A percentile compares a stretch with the other conserved stretches of the same genome.
These are phyloP conservation scores for Neodiprion pinetum DNA, from an alignment of 1,140 invertebrate species.

Conservation along the genomic window DNA sequence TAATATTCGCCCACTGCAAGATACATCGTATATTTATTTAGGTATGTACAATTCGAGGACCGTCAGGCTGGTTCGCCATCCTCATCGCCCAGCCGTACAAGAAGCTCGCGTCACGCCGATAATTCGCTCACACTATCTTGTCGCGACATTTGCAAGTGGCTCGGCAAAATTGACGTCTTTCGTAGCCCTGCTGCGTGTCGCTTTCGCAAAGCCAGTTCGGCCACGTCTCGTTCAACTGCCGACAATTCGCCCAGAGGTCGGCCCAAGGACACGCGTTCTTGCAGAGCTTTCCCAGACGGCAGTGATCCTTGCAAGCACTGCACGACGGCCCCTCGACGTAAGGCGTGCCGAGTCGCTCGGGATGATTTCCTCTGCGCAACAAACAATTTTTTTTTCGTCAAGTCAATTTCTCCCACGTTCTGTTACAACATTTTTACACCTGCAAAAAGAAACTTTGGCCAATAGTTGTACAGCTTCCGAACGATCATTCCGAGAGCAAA, in stretches of 20 bases:
- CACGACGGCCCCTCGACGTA: slow-evolving; percentile 73
- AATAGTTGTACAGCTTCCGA: too few species aligned
- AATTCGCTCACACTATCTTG: slow-evolving; percentile 51
- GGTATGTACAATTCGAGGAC: too few species aligned
- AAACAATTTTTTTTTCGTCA: too few species aligned
- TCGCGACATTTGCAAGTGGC: slow-evolving; percentile 76
- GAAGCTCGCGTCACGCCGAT: slow-evolving; percentile 7
- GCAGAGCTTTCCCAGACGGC: slow-evolving; percentile 71
- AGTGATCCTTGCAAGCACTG: slow-evolving; percentile 69
- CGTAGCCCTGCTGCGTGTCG: slow-evolving; percentile 63
- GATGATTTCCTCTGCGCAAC: slow-evolving; percentile 72
- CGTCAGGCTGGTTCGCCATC: too few species aligned
- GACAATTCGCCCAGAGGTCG: slow-evolving; percentile 79
- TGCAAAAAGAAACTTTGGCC: too few species aligned
- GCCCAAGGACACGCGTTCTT: slow-evolving; percentile 75
- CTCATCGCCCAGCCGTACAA: not conserved
- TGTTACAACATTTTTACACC: too few species aligned
- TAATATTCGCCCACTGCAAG: too few species aligned
- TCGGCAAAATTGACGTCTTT: slow-evolving; percentile 68
- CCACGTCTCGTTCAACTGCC: slow-evolving; percentile 66
- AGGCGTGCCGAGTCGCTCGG: slow-evolving; percentile 67
- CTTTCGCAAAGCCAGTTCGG: slow-evolving; percentile 70
- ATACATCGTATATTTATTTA: too few species aligned
- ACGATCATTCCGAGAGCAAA: too few species aligned
- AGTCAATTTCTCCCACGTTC: too few species aligned